A percentile compares a stretch with the other conserved stretches of the same genome.
These are phyloP conservation scores for Peromyscus polionotus DNA, from an alignment of 2,113 vertebrate species.

Conservation along the genomic window DNA sequence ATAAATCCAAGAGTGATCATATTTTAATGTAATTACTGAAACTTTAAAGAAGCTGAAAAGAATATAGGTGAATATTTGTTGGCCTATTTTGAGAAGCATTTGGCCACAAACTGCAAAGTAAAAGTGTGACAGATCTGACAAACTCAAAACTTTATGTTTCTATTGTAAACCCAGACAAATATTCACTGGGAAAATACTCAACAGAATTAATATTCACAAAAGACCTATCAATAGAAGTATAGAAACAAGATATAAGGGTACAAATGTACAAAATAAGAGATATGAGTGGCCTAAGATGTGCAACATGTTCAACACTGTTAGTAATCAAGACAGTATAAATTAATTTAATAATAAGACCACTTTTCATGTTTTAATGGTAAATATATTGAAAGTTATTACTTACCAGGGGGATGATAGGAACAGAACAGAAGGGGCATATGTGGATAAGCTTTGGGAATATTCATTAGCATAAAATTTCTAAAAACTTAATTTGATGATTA, in stretches of 20 bases:
- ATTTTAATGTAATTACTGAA: conserved; percentile 13
- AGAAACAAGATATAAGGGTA: not conserved
- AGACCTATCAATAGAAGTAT: not conserved
- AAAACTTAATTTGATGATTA: not conserved
- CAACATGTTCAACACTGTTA: not conserved
- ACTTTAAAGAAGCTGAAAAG: conserved; percentile 31
- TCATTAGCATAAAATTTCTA: conserved; percentile 57
- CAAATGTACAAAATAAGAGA: conserved; percentile 37
- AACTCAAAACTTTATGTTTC: conserved; percentile 23
- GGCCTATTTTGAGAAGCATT: conserved; percentile 26
- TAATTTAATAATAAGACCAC: not conserved
- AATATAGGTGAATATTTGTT: conserved; percentile 38
- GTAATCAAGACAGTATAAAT: conserved; percentile 14
- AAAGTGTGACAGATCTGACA: not conserved
- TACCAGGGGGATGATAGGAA: not conserved
- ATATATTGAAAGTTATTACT: conserved; percentile 16
- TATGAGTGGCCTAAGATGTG: not conserved
- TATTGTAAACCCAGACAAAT: conserved; percentile 9
- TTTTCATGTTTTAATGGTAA: conserved; percentile 18
- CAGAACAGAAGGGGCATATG: not conserved
- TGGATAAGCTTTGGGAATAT: not conserved
- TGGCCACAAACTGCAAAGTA: conserved; percentile 39
- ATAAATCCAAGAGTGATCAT: conserved; percentile 17
- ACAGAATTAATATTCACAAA: conserved; percentile 29
- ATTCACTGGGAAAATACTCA: not conserved